Evolutionary conservation across 2,113 vertebrate genomes (phyloP), one percentile per base, ranked within the genome.

Genomic region (Oreochromis aureus): DNA sequence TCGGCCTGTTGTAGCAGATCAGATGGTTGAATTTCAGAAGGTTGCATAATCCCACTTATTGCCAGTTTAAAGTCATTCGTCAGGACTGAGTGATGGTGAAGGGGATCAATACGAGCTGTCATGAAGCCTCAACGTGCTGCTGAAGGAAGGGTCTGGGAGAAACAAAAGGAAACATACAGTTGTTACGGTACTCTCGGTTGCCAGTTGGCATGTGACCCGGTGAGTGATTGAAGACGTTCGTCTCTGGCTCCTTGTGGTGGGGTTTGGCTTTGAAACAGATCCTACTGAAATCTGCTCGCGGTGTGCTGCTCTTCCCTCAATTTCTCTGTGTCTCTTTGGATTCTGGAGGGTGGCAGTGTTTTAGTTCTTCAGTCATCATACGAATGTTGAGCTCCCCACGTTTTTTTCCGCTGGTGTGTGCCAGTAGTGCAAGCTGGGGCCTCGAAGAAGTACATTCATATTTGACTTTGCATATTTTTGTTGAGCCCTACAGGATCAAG

Each of bases 31-130:
- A 89, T 95, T 94, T 93, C 88, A 86, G 91, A 80, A 87, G 91
- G 93, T 95, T 95, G 93, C 90, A 89, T 95, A 94, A 95, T 94
- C 86, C 90, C 86, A 89, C 89, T 92, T 91, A 91, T 92, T 95
- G 89, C 92, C 90, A 86, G 82, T 85, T 95, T 87, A 81, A 89
- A 92, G 90, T 88, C 90, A 91, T 95, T 93, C 89, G 88, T 95
- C 94, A 92, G 88, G 89, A 81, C 89, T 92, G 94, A 95, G 92
- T 80, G 93, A 95, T 92, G 94, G 88, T 87, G 94, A 96, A 91
- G 90, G 90, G 91, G 95, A 95, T 95, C 94, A 90, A 95, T 96
- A 86, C 24, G 73, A 83, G 89, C 91, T 94, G 95, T 94, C 94
- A 84, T 80, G 86, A 85, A 87, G 90, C 88, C 93, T 90, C 86